Percentiles rank a stretch among this genome's conserved stretches.
Evolutionary conservation across 35 echinoderm and acorn worm species (phyloP).

Genomic region (Apostichopus japonicus): DNA sequence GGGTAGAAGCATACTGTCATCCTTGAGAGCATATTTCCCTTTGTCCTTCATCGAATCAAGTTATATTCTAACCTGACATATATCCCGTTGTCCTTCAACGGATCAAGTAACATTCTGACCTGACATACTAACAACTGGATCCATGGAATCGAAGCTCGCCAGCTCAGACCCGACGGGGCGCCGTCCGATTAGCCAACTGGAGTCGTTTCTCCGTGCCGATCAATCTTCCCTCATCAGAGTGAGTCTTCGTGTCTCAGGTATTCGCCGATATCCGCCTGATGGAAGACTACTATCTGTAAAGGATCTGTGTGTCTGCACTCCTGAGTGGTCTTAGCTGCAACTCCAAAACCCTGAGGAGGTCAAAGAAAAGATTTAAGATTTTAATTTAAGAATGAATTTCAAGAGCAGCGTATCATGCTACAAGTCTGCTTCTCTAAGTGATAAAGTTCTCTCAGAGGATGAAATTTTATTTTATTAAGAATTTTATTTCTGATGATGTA

Average conservation of each 20-base stretch:
- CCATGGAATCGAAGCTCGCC: not conserved
- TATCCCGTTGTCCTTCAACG: too few relatives aligned
- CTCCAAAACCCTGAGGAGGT: slow-evolving; percentile 88
- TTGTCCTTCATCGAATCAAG: too few relatives aligned
- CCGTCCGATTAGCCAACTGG: not conserved
- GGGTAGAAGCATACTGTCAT: too few relatives aligned
- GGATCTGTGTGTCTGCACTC: slow-evolving; percentile 95
- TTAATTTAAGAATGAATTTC: not conserved
- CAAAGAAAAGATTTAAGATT: too few relatives aligned
- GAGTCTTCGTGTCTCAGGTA: slow-evolving; percentile 96
- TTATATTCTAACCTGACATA: too few relatives aligned
- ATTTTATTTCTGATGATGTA: too few relatives aligned
- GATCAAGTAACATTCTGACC: too few relatives aligned
- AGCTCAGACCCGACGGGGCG: not conserved
- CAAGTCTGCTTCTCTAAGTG: too few relatives aligned
- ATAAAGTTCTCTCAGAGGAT: too few relatives aligned
- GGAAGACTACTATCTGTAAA: slow-evolving; percentile 87
- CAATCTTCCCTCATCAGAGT: slow-evolving; percentile 5
- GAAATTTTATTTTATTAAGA: too few relatives aligned
- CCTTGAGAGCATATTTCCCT: too few relatives aligned
- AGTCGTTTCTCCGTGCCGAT: not conserved
- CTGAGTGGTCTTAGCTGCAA: slow-evolving; percentile 96
- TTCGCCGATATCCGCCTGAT: slow-evolving; percentile 95
- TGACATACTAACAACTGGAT: not conserved
- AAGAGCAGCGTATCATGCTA: too few relatives aligned